phyloP scores from a whole-genome alignment of 2,888 invertebrate species.

The Ochropacha duplaris region DNA sequence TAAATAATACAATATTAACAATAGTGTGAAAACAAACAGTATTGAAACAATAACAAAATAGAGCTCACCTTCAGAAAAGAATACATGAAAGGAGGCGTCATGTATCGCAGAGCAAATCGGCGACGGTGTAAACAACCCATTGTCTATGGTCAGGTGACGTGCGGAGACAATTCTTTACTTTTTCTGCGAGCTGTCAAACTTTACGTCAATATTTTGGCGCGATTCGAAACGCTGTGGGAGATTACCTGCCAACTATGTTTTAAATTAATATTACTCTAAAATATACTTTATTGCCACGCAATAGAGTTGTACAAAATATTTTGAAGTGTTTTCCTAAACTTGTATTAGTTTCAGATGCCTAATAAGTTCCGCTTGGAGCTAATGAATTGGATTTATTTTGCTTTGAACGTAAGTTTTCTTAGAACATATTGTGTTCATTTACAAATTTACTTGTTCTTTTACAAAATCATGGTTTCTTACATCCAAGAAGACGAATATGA shows the following conservation, averaged over 20 bases:
- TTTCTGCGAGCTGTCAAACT: constrained; percentile 58
- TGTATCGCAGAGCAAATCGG: constrained; percentile 7
- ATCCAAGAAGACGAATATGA: constrained; percentile 11
- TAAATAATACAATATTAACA: background rate
- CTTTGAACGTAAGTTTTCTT: constrained; percentile 49
- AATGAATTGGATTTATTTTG: constrained; percentile 63
- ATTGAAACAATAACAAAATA: constrained; percentile 7
- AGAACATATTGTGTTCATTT: constrained; percentile 39
- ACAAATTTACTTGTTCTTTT: constrained; percentile 24
- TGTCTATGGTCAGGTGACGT: constrained; percentile 42
- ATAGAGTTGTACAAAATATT: background rate
- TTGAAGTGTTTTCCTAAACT: background rate
- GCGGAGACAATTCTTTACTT: constrained; percentile 48
- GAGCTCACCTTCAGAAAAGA: constrained; percentile 1
- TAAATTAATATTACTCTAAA: background rate
- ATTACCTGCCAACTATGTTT: background rate
- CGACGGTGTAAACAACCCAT: constrained; percentile 35
- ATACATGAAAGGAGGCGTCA: constrained; percentile 4
- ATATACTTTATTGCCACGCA: background rate
- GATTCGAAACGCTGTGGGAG: constrained; percentile 74
- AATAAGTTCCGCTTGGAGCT: constrained; percentile 60
- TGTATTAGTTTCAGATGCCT: constrained; percentile 38
- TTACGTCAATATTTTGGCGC: constrained; percentile 74
- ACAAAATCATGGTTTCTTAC: constrained; percentile 3
- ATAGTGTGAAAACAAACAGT: background rate